A percentile compares a stretch with the other conserved stretches of the same genome.
Evolutionary conservation across 2,888 invertebrate species (phyloP).

Genomic region (Xestoiulus laeticollis): DNA sequence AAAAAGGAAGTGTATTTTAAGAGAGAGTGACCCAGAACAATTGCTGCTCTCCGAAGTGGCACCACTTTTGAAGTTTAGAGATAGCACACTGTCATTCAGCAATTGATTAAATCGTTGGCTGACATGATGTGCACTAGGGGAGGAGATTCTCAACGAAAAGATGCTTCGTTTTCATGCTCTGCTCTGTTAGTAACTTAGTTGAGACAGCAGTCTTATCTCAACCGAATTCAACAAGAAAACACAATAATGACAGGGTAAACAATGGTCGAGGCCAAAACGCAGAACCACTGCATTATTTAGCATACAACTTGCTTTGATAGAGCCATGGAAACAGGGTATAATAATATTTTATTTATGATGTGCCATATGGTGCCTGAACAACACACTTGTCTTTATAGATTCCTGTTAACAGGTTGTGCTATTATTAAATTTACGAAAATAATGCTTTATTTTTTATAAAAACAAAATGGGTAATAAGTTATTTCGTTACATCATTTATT

Average conservation of each 20-base stretch:
- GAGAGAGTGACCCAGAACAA: conserved; percentile 20
- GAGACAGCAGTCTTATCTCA: neutral
- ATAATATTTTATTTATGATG: neutral
- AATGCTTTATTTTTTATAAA: too few species aligned
- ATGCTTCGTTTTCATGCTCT: neutral
- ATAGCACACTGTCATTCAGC: conserved; percentile 32
- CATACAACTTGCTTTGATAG: neutral
- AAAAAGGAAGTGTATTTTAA: conserved; percentile 31
- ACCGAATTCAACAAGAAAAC: neutral
- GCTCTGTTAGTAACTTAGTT: conserved; percentile 1
- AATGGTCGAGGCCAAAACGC: neutral
- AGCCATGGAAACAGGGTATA: neutral
- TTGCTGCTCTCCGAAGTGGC: conserved; percentile 20
- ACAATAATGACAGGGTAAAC: neutral
- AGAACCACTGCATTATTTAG: neutral
- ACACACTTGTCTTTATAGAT: too few species aligned
- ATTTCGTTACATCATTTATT: too few species aligned
- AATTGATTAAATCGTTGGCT: conserved; percentile 35
- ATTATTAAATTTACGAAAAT: too few species aligned
- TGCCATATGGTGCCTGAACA: too few species aligned
- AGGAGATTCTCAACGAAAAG: neutral
- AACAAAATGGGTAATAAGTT: too few species aligned
- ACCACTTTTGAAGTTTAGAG: conserved; percentile 29
- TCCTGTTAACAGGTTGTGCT: too few species aligned
- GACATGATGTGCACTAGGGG: conserved; percentile 18